Evolutionary conservation across 1,140 invertebrate species (phyloP).

Genomic region (Oryzaephilus surinamensis): DNA sequence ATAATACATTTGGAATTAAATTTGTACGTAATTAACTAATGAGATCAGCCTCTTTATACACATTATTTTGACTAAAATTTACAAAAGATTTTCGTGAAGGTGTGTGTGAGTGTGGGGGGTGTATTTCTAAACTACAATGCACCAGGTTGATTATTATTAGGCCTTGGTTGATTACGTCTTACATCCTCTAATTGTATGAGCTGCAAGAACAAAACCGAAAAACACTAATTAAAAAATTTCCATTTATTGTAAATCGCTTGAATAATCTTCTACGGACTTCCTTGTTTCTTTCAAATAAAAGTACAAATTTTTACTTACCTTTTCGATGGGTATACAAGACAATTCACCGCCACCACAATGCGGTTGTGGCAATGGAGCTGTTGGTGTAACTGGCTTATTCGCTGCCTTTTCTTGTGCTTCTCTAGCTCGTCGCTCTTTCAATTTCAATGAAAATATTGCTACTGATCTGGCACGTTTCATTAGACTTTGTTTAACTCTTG

Average conservation of each 20-base stretch:
- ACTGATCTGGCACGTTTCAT: constrained; percentile 72
- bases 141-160: constrained; percentile 24
- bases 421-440: constrained; percentile 61
- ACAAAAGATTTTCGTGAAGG: too few species aligned
- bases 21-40: too few species aligned
- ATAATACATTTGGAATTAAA: too few species aligned
- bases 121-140: constrained; percentile 26
- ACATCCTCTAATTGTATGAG: constrained; percentile 57
- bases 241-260: neutral
- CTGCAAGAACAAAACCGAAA: constrained; percentile 27
- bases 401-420: constrained; percentile 54
- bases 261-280: neutral
- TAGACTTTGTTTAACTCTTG: constrained; percentile 57
- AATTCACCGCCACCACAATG: constrained; percentile 65
- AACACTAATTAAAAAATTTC: constrained; percentile 5
- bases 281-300: constrained; percentile 1
- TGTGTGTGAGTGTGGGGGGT: too few species aligned
- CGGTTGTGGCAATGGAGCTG: constrained; percentile 38
- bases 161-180: constrained; percentile 22
- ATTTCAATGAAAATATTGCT: constrained; percentile 68
- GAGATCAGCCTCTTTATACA: too few species aligned
- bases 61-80: too few species aligned
- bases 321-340: constrained; percentile 69
- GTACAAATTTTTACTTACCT: constrained; percentile 38
- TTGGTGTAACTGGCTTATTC: constrained; percentile 35